Evolutionary conservation across 2,797 vertebrate genomes (phyloP).

Genomic region (Caiman crocodilus): DNA sequence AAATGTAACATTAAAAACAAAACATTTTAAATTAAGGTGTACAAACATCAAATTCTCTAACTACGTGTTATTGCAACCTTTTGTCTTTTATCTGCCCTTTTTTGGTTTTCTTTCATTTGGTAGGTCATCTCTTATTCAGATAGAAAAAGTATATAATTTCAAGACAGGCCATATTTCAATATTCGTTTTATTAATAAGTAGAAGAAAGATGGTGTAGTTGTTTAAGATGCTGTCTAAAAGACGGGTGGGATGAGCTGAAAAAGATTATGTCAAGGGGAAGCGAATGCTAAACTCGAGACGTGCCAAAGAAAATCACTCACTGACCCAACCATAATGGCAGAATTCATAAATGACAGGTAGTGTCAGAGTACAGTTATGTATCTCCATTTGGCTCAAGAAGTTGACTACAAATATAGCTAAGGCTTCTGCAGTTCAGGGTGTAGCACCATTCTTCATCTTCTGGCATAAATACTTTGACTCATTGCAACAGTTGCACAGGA

Average conservation of each 20-base stretch:
- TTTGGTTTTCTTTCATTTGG: background rate
- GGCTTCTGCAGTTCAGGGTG: background rate
- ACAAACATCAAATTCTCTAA: background rate
- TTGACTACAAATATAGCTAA: background rate
- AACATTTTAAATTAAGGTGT: too few relatives aligned
- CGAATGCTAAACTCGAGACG: background rate
- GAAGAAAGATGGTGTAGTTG: background rate
- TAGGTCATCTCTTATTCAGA: background rate
- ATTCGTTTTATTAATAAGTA: background rate
- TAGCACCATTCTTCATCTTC: background rate
- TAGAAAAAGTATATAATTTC: background rate
- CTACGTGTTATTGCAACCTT: background rate
- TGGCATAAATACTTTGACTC: background rate
- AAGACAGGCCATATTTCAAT: background rate
- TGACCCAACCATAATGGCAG: background rate
- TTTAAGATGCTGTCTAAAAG: slow-evolving; percentile 26
- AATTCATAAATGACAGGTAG: background rate
- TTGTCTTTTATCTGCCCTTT: background rate
- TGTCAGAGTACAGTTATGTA: background rate
- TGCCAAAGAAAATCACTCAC: background rate
- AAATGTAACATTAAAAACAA: background rate
- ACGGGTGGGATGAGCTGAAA: background rate
- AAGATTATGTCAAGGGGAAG: background rate
- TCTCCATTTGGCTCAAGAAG: background rate
- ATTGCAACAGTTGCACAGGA: background rate